Evolutionary conservation across 2,888 invertebrate genomes (phyloP), one percentile per base, ranked within the genome.

Genomic region (Nezara viridula): DNA sequence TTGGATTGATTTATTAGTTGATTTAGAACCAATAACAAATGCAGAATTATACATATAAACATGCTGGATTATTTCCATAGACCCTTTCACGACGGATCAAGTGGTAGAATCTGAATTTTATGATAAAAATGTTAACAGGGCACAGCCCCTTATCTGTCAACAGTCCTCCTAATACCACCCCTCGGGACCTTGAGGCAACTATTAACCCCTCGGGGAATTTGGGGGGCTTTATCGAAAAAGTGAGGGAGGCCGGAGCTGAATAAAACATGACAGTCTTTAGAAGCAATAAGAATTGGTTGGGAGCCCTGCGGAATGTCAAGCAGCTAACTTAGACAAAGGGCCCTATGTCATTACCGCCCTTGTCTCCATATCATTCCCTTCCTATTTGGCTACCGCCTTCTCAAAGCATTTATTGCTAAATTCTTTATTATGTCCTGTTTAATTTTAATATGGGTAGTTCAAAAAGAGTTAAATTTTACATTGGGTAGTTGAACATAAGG

Each of bases 181-280:
- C 66, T 19, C 6, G 66, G 37, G 66, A 73, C 66, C 66, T 73
- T 73, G 81, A 47, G 81, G 81, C 14, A 37, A 44, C 77, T 88
- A 88, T 88, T 88, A 88, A 88, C 88, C 88, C 88, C 88, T 81
- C 49, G 81, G 88, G 88, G 88, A 88, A 81, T 81, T 81, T 81
- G 47, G 88, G 88, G 73, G 85, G 88, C 88, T 89, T 89, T 90
- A 90, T 90, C 90, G 90, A 90, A 89, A 89, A 89, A 89, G 81
- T 86, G 88, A 49, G 73, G 88, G 87, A 86, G 88, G 89, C 47
- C 81, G 52, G 86, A 85, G 73, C 90, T 90, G 90, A 90, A 90
- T 90, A 90, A 90, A 90, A 90, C 90, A 90, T 90, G 90, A 90
- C 90, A 90, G 90, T 90, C 90, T 90, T 90, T 90, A 90, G 90